Base-by-base conservation (phyloP, 1,140 invertebrate species). In the Phymastichus coffea region DNA sequence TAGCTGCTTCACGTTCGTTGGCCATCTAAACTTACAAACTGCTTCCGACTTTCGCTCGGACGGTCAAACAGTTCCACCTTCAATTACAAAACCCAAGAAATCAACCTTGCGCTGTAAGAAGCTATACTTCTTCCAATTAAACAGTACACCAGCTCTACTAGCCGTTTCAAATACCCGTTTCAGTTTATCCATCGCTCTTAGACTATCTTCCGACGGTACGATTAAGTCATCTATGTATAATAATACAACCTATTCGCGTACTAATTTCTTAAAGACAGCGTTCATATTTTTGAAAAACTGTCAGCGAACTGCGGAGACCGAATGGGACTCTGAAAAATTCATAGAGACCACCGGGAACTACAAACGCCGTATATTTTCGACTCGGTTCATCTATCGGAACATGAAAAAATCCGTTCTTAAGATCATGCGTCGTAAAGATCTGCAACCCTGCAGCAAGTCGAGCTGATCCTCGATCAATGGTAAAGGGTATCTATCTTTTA, bases 321-420 rank as follows among this genome's bases (percentile, higher is more conserved):
- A 46, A 57, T 23, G 46, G 54, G 15, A 57, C 37, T 37, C 40
- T 28, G 1, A 28, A 2, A 23, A 52, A 57, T 14, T 51, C 47
- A 26, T 44, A 62, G 1, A 56, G 53, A 3, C 60, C 53, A 9
- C 20, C 28, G 26, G 57, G 51, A 1, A 67, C 65, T 14, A 72
- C 63, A 52, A 77, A 73, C 33, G 74, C 63, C 6, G 63, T 69
- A 47, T 70, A 74, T 12, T 70, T 62, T 40, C 46, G 61, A 57
- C 63, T 61, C 33, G 62, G 20, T 33, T 70, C 63, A 22, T 65
- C 46, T 0, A 78, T 55, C 6, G 47, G 26, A 2, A 79, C 63
- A 44, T 80, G 74, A 55, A 70, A 71, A 62, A 71, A 81, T 8
- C 71, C 77, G 44, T 68, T 66, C 33, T 60, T 66, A 23, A 78